Base-by-base conservation (phyloP, 1,140 invertebrate genomes). In the Drosophila tsacasi region DNA sequence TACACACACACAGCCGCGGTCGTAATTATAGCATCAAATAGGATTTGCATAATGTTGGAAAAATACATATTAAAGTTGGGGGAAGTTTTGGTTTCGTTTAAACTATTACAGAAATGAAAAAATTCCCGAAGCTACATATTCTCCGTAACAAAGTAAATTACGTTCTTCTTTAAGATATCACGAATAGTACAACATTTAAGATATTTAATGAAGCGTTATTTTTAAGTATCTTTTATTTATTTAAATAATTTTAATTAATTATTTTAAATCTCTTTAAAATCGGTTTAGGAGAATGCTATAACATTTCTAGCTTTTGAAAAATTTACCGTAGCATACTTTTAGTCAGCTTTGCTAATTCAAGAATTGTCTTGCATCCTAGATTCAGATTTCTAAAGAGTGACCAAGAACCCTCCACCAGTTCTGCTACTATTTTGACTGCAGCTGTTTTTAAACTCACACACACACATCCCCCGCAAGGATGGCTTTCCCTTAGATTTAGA, bases 1-100 rank as follows among this genome's bases (percentile, higher is more conserved):
- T 27, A 60, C 49, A 77, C 47, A 64, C 47, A 64, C 47, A 72
- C 59, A 68, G 44, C 37, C 59, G 52, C 32, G 52, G 52, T 17
- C 21, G 52, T 55, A 55, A 37, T 55, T 55, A 55, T 55, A 55
- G 52, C 32, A 55, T 37, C 23, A 55, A 55, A 23, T 37, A 17
- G 52, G 32, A 13, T 55, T 37, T 55, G 19, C 32, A 37, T 37
- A 37, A 17, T 37, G 8, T 55, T 23, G 12, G 15, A 3, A 23
- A 55, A 55, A 55, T 21, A 55, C 37, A 37, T 55, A 37, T 23
- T 55, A 12, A 37, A 55, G 52, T 17, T 21, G 2, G 4, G 4
- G 13, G 0, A 21, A 0, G 7, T 8, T 15, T 37, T 23, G 5
- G 32, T 5, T 5, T 17, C 5, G 7, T 25, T 25, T 17, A 25